A percentile compares a stretch with the other conserved stretches of the same genome.
These are phyloP conservation scores for Nothocercus julius DNA, from an alignment of 2,113 vertebrate species.

Conservation along the genomic window DNA sequence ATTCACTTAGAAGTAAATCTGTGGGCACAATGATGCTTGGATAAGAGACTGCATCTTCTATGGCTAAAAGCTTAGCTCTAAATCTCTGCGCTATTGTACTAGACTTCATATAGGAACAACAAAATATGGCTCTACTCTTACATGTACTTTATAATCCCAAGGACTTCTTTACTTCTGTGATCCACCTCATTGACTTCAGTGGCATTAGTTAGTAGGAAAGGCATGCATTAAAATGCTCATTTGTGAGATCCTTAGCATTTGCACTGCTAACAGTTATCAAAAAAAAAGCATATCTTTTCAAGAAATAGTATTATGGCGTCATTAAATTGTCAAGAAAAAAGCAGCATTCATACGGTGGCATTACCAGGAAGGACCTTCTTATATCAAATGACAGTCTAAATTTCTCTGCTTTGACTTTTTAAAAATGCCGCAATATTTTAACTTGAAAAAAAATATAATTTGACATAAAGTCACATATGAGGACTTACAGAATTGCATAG, in stretches of 20 bases:
- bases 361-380: neutral
- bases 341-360: neutral
- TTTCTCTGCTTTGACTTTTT: neutral
- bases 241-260: neutral
- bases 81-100: rapidly evolving
- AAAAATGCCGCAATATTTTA: neutral
- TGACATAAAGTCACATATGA: neutral
- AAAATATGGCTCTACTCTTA: neutral
- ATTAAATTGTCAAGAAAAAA: neutral
- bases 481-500: neutral
- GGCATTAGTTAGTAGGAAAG: neutral
- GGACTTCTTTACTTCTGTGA: neutral
- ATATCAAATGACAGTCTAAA: neutral
- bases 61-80: neutral
- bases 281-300: neutral
- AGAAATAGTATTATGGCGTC: neutral
- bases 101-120: neutral
- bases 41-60: neutral
- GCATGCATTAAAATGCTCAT: neutral
- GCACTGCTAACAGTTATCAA: neutral
- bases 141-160: neutral
- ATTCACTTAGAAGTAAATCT: neutral
- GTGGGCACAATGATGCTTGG: neutral
- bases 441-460: neutral
- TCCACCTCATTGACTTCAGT: neutral